Evolutionary conservation across 92 coral and sea anemone genomes (phyloP).

Genomic region (Paragorgia papillata): DNA sequence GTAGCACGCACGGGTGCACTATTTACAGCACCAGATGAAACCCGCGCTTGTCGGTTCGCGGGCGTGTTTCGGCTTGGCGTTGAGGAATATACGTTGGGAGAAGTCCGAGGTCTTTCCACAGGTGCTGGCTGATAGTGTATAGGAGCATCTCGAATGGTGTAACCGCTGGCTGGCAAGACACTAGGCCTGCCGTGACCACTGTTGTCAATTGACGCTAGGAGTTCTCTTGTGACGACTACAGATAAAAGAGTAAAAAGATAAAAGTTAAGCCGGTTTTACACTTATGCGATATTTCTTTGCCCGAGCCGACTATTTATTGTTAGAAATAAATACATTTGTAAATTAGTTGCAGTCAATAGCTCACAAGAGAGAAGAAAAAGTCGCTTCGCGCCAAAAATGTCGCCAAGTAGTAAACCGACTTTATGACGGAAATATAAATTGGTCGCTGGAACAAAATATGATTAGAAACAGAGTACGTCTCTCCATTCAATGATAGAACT

Average conservation of each 20-base stretch:
- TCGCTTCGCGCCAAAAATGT: no score
- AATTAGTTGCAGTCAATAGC: no score
- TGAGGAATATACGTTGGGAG: conserved; percentile 6
- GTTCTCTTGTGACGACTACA: conserved; percentile 39
- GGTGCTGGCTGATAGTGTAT: conserved; percentile 29
- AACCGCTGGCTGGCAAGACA: conserved; percentile 6
- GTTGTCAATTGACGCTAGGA: conserved; percentile 31
- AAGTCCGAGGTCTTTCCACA: not conserved
- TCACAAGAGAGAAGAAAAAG: no score
- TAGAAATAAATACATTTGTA: no score
- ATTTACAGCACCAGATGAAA: not conserved
- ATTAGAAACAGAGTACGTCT: no score
- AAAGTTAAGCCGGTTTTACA: no score
- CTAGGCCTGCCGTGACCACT: not conserved
- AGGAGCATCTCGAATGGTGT: conserved; percentile 28
- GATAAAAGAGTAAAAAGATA: not conserved
- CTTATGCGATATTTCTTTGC: no score
- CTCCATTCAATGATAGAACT: no score
- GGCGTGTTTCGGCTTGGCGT: not conserved
- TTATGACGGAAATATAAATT: no score
- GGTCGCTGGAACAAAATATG: no score
- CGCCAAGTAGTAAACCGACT: no score
- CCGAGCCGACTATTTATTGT: no score
- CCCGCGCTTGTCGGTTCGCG: not conserved
- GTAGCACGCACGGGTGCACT: not conserved